Evolutionary conservation across 2,797 vertebrate genomes (phyloP).

Genomic region (Silurus aristotelis): DNA sequence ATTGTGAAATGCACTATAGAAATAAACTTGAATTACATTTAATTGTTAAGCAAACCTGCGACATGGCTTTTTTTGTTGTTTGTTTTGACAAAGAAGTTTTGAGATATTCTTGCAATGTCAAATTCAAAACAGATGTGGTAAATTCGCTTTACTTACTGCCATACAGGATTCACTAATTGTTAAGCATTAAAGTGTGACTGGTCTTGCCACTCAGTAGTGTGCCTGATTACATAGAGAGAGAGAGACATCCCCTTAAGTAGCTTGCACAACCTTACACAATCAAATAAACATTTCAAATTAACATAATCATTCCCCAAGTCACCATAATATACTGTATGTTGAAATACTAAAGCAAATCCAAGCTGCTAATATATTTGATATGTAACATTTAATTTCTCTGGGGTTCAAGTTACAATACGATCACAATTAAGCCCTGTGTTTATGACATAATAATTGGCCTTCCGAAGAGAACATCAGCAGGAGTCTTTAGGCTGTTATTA

Average conservation of each 20-base stretch:
- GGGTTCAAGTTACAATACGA: background rate
- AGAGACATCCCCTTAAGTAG: background rate
- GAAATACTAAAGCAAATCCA: background rate
- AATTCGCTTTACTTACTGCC: background rate
- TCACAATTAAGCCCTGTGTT: background rate
- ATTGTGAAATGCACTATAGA: too few relatives aligned
- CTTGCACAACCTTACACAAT: background rate
- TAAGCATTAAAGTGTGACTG: background rate
- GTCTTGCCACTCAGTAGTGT: background rate
- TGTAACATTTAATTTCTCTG: conserved; percentile 12
- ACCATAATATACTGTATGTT: background rate
- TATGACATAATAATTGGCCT: conserved; percentile 15
- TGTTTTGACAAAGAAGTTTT: background rate
- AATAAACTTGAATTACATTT: too few relatives aligned
- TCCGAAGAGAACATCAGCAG: background rate
- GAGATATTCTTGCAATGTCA: background rate
- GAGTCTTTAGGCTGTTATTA: conserved; percentile 6
- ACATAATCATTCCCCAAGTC: background rate
- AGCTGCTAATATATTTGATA: background rate
- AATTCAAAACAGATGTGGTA: background rate
- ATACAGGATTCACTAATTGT: background rate
- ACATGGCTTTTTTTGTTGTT: background rate
- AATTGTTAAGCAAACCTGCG: background rate
- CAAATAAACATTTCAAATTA: background rate
- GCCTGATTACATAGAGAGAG: background rate